Evolutionary conservation across 2,113 vertebrate genomes (phyloP).

Genomic region (Crotalus horridus): DNA sequence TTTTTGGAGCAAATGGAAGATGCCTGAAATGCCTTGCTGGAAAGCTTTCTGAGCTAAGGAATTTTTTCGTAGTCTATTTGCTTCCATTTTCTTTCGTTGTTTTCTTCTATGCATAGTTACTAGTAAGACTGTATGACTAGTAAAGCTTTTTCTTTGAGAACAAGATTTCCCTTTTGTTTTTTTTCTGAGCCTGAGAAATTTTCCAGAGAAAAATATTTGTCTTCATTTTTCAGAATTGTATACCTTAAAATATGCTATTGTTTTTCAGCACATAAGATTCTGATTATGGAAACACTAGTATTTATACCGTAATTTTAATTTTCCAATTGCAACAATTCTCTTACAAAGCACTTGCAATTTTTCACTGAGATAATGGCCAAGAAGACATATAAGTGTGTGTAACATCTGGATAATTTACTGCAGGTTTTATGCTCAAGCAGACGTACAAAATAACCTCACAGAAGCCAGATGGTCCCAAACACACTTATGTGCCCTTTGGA

Average conservation of each 20-base stretch:
- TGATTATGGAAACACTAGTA: fast-evolving
- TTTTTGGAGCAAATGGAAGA: constrained; percentile 56
- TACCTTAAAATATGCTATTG: background rate
- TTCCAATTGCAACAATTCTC: background rate
- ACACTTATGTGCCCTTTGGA: background rate
- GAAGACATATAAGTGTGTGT: fast-evolving
- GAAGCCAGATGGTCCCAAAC: fast-evolving
- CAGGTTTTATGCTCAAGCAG: background rate
- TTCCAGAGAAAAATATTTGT: background rate
- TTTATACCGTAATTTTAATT: background rate
- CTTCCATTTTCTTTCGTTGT: background rate
- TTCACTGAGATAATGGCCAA: background rate
- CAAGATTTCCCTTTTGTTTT: background rate
- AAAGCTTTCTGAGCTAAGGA: constrained; percentile 21
- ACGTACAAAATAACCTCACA: background rate
- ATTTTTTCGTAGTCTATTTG: constrained; percentile 18
- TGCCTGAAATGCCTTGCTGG: constrained; percentile 41
- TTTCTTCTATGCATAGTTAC: constrained; percentile 5
- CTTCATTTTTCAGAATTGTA: background rate
- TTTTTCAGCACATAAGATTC: background rate
- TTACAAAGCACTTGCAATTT: background rate
- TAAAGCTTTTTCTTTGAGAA: background rate
- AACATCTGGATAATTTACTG: background rate
- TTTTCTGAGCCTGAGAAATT: background rate
- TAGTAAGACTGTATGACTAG: background rate